Evolutionary conservation across 2,888 invertebrate genomes (phyloP).

Genomic region (Chrysomela aeneicollis): DNA sequence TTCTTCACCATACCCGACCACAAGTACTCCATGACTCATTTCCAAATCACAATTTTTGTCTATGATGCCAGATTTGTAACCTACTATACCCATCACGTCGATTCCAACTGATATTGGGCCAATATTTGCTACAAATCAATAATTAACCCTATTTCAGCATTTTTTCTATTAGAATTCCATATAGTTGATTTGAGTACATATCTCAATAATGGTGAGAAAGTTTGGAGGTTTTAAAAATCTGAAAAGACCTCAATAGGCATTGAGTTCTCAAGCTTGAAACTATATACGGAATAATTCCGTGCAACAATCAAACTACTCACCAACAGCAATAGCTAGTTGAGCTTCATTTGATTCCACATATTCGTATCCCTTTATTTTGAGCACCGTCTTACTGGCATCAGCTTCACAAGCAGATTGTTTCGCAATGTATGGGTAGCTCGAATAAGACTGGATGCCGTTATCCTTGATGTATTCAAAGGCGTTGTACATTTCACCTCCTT

Average conservation of each 20-base stretch:
- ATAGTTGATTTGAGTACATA: no score
- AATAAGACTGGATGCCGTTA: constrained; percentile 65
- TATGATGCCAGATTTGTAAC: constrained; percentile 16
- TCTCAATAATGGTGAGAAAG: no score
- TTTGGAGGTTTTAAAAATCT: no score
- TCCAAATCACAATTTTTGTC: neutral
- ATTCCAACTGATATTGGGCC: constrained; percentile 21
- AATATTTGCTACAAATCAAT: neutral
- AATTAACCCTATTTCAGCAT: no score
- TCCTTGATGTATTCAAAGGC: constrained; percentile 61
- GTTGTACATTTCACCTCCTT: constrained; percentile 63
- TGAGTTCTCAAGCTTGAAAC: no score
- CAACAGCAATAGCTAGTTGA: constrained; percentile 12
- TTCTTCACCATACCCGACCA: constrained; percentile 5
- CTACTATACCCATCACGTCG: neutral
- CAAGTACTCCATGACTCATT: constrained; percentile 6
- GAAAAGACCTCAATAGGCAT: no score
- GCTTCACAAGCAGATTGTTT: constrained; percentile 29
- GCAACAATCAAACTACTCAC: neutral
- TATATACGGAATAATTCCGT: no score
- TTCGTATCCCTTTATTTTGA: constrained; percentile 4
- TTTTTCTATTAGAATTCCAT: no score
- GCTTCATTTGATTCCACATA: neutral
- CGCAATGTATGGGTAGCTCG: constrained; percentile 63
- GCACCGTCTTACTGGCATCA: neutral